Base-by-base conservation (phyloP, 2,797 vertebrate genomes). In the Poecile montanus region DNA sequence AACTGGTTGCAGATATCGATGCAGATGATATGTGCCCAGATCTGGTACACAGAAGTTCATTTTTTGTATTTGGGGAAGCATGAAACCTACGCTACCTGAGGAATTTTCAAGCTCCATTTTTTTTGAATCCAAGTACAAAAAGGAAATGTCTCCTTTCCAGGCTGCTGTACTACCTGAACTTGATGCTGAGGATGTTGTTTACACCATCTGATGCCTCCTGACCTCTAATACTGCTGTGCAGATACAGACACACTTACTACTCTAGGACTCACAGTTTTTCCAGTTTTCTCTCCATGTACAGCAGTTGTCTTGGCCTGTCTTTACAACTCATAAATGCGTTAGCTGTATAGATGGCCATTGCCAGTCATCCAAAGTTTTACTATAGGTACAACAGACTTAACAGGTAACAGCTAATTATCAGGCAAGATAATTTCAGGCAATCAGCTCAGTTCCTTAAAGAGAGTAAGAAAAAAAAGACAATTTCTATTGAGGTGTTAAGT, bases 401-500 rank as follows among this genome's bases (percentile, higher is more conserved):
- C 32, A 91, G 65, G 61, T 50, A 95, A 70, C 38, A 83, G 38
- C 20, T 85, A 79, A 88, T 95, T 94, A 74, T 70, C 77, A 65
- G 36, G 58, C 42, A 85, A 91, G 67, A 81, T 42, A 80, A 83
- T 83, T 92, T 85, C 79, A 85, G 34, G 85, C 82, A 89, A 83
- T 58, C 84, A 92, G 68, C 44, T 63, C 63, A 82, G 76, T 62
- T 74, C 66, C 93, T 87, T 80, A 67, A 53, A 73, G 70, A 86
- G 54, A 77, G 42, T 20, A 66, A 71, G 13, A 62, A 57, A 88
- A 56, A 81, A 73, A 61, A 66, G 25, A 65, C 5, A 7, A 63
- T 77, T 86, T 85, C 74, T 84, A 36, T 23, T 14, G 5, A 93
- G 88, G 79, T 89, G 76, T 91, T 95, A 91, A 88, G 30, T 60